Evolutionary conservation across 2,113 vertebrate species (phyloP).

Genomic region (Uropsilus gracilis): DNA sequence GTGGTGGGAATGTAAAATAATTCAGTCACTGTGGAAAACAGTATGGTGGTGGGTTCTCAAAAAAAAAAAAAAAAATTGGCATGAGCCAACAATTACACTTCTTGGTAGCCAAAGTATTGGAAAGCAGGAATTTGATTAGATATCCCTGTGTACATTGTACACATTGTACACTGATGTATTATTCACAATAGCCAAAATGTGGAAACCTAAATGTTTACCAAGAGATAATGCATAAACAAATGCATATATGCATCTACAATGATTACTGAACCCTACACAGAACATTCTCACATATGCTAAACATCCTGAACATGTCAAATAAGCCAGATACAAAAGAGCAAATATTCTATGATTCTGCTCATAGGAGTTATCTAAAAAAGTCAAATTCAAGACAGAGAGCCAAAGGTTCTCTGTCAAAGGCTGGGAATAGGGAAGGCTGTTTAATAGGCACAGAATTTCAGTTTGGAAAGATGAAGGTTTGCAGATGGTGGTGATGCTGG

Average conservation of each 20-base stretch:
- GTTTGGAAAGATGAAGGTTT: not conserved
- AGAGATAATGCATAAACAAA: not conserved
- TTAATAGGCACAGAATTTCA: not conserved
- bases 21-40: not conserved
- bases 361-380: not conserved
- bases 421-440: not conserved
- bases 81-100: not conserved
- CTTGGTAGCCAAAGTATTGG: not conserved
- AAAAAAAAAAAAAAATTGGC: not conserved
- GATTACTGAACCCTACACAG: not conserved
- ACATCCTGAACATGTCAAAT: not conserved
- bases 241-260: not conserved
- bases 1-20: not conserved
- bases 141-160: too few species aligned
- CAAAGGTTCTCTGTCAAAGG: not conserved
- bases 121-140: not conserved
- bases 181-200: not conserved
- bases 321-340: not conserved
- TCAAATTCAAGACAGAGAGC: not conserved
- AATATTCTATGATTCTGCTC: not conserved
- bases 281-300: not conserved
- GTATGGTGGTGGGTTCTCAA: not conserved
- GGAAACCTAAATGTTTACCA: not conserved
- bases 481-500: not conserved
- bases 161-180: not conserved